These are phyloP conservation scores for Greenwoodochromis staneri DNA, from an alignment of 2,113 vertebrate species.

Conservation along the genomic window DNA sequence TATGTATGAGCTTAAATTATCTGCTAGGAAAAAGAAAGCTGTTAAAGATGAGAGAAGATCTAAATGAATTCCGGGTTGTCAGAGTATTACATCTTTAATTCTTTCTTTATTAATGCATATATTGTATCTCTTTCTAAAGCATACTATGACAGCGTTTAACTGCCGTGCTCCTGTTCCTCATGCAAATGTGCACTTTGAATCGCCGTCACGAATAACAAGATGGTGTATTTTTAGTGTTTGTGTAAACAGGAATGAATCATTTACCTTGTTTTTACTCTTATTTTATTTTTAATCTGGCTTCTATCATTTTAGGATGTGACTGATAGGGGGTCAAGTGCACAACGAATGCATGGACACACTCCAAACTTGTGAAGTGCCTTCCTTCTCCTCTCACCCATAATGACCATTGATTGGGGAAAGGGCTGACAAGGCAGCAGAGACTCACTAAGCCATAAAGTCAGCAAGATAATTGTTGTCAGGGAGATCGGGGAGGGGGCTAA, in stretches of 20 bases:
- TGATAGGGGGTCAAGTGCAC: neutral
- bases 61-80: neutral
- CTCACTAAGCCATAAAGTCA: conserved; percentile 19
- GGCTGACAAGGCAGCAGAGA: conserved; percentile 26
- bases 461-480: conserved; percentile 42
- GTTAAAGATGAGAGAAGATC: neutral
- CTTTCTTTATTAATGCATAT: neutral
- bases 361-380: neutral
- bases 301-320: neutral
- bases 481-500: conserved; percentile 13
- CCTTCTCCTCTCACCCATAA: conserved; percentile 5
- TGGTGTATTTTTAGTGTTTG: neutral
- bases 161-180: neutral
- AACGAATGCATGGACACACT: neutral
- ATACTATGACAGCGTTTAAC: neutral
- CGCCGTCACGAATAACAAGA: neutral
- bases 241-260: neutral
- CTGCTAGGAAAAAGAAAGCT: neutral
- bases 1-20: neutral
- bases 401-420: conserved; percentile 10
- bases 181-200: neutral
- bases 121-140: neutral
- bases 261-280: neutral
- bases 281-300: neutral
- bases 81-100: neutral